Conservation (phyloP, 2,113 vertebrate species). For the Tupaia chinensis region DNA sequence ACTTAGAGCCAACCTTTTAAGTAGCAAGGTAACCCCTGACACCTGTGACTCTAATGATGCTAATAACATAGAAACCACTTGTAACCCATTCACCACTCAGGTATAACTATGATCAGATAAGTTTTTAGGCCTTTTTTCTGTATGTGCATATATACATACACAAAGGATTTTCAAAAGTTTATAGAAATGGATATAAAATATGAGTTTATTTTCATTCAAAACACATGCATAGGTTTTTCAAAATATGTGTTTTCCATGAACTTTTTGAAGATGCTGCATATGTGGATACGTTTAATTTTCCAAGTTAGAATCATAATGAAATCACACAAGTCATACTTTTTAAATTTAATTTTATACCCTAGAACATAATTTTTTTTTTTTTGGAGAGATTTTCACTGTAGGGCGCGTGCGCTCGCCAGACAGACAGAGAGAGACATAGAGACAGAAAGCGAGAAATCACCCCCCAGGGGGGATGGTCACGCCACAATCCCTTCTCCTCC, state of each 20-base stretch:
- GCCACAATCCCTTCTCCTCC: too few relatives aligned
- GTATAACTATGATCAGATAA: not conserved
- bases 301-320: not conserved
- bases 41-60: not conserved
- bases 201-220: too few relatives aligned
- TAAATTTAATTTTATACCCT: not conserved
- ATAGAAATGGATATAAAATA: too few relatives aligned
- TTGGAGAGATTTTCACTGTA: too few relatives aligned
- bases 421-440: too few relatives aligned
- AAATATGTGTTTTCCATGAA: too few relatives aligned
- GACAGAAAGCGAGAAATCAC: too few relatives aligned
- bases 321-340: not conserved
- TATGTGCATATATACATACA: not conserved
- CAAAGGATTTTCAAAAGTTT: too few relatives aligned
- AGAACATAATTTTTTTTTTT: not conserved
- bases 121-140: not conserved
- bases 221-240: too few relatives aligned
- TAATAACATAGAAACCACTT: not conserved
- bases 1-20: not conserved
- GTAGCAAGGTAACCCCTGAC: not conserved
- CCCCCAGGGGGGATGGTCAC: too few relatives aligned
- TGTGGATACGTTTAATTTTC: not conserved
- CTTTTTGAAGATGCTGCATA: too few relatives aligned
- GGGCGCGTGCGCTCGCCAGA: too few relatives aligned
- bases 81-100: not conserved